Evolutionary conservation across 2,113 vertebrate genomes (phyloP), one percentile per base, ranked within the genome.

Genomic region (Microtus montanus): DNA sequence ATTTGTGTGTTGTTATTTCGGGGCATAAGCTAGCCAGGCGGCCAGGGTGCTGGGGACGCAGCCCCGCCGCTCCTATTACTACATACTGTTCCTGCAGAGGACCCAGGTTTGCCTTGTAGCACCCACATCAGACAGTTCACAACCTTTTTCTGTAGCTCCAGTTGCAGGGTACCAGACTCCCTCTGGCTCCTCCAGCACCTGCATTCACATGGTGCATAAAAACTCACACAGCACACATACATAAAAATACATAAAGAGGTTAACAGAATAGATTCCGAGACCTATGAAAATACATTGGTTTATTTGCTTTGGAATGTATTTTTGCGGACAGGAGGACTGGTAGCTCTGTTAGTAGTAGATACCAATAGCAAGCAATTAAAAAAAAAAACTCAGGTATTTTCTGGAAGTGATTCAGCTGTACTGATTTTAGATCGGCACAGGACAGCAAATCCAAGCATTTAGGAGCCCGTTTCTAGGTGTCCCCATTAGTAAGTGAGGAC

Each of bases 401-500:
- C n/a, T 68, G 85, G 33, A 86, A 44, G 73, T 87, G 91, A 75
- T 87, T 94, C 66, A 89, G 28, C 44, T 87, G 2, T 78, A 20
- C 41, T 86, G 64, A 84, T 91, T 94, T 96, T 19, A 95, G 80
- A 58, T 20, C 19, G 2, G 58, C 5, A 58, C 19, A 58, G 35
- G 10, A 78, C 90, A n/a, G 41, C 35, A 92, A 85, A n/a, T 74
- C 64, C 20, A 28, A 94, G 63, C 52, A 47, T 94, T 89, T 49
- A 75, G 38, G 30, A 92, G 41, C 64, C 92, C 28, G 4, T 70
- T 91, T 96, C 93, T 91, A 78, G 95, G 80, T 84, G 30, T 74
- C 30, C 24, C 94, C 95, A 70, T 86, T 92, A 95, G 35, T 38
- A 94, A 70, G 41, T 93, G 68, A 92, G 61, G 64, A 35, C 61